These are phyloP conservation scores for Matsumurasca onukii DNA, from an alignment of 1,140 invertebrate genomes.

Conservation along the genomic window DNA sequence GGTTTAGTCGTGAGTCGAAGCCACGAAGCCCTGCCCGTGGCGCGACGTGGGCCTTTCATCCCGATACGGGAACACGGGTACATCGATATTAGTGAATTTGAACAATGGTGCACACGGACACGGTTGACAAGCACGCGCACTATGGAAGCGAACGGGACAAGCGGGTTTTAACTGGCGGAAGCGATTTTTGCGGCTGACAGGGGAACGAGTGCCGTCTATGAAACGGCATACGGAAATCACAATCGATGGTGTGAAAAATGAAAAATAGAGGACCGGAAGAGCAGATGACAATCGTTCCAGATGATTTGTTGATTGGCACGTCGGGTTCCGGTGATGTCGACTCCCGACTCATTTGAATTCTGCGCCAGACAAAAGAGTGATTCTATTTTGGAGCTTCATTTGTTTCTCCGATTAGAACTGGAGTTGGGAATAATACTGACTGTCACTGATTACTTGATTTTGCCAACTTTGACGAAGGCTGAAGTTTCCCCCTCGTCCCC, in stretches of 20 bases:
- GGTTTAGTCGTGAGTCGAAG: too few species aligned
- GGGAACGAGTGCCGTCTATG: too few species aligned
- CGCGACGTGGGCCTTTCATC: too few species aligned
- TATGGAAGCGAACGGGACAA: too few species aligned
- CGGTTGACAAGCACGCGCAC: too few species aligned
- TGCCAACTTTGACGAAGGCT: conserved; percentile 23
- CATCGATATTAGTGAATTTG: too few species aligned
- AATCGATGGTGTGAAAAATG: background rate
- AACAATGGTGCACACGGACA: too few species aligned
- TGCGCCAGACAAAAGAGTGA: conserved; percentile 26
- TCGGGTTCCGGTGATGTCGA: background rate
- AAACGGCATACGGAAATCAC: background rate
- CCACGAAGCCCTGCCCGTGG: too few species aligned
- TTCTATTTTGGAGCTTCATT: conserved; percentile 27
- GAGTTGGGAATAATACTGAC: conserved; percentile 26
- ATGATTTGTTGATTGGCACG: conserved; percentile 19
- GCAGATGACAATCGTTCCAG: conserved; percentile 18
- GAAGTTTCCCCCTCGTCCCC: conserved; percentile 17
- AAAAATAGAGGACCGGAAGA: background rate
- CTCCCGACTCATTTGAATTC: conserved; percentile 16
- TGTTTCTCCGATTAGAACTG: conserved; percentile 24
- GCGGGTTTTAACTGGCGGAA: too few species aligned
- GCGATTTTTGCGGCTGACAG: too few species aligned
- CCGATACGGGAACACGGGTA: too few species aligned
- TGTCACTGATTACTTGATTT: conserved; percentile 27